phyloP scores from a whole-genome alignment of 2,797 vertebrate genomes.

The Discoglossus pictus region DNA sequence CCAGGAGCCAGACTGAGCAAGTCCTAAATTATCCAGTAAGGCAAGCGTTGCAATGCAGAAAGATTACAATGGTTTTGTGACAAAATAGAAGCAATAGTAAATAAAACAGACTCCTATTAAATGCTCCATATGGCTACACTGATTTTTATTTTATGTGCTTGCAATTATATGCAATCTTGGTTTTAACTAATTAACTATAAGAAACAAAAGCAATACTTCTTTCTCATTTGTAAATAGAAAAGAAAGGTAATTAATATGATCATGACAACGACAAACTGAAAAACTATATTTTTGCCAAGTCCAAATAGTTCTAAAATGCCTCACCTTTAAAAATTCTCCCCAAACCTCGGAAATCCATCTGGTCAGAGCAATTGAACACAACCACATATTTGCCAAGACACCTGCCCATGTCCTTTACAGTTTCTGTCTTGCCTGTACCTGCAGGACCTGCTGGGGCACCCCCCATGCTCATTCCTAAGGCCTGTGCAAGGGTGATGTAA shows the following conservation, averaged over 20 bases:
- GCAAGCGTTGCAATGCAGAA: neutral
- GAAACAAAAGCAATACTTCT: neutral
- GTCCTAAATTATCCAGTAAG: constrained; percentile 72
- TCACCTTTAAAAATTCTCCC: constrained; percentile 97
- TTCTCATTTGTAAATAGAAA: neutral
- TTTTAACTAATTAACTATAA: neutral
- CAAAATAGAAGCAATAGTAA: neutral
- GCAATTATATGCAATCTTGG: too few relatives aligned
- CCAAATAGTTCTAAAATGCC: neutral
- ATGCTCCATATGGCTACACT: neutral
- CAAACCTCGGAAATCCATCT: constrained; percentile 97
- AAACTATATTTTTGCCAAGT: neutral
- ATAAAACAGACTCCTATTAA: neutral
- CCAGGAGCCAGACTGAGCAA: constrained; percentile 97
- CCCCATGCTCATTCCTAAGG: constrained; percentile 97
- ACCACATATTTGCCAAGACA: constrained; percentile 96
- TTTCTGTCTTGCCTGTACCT: constrained; percentile 95
- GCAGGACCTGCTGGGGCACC: constrained; percentile 93
- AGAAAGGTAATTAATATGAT: neutral
- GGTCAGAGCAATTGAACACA: constrained; percentile 97
- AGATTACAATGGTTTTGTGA: neutral
- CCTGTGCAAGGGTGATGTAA: constrained; percentile 95
- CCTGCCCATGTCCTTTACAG: constrained; percentile 95
- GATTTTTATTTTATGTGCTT: too few relatives aligned
- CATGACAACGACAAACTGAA: neutral